Conservation (phyloP, 2,888 invertebrate species). For the Glyphotaelius pellucidus region DNA sequence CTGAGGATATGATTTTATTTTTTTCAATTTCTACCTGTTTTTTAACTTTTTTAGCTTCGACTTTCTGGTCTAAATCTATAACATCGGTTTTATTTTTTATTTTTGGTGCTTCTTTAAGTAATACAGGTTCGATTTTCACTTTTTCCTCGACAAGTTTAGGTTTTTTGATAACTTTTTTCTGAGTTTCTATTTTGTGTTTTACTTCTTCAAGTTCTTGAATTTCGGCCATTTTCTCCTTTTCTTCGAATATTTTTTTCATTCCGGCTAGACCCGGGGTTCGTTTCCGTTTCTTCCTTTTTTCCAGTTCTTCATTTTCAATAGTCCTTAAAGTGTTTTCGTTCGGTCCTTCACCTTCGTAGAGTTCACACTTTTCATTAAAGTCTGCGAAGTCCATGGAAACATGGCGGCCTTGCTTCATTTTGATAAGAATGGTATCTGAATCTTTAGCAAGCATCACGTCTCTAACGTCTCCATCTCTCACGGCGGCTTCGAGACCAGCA, state of each 20-base stretch:
- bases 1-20: constrained; percentile 73
- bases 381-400: constrained; percentile 85
- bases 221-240: constrained; percentile 84
- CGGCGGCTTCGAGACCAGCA: constrained; percentile 85
- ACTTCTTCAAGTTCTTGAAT: constrained; percentile 79
- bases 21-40: constrained; percentile 68
- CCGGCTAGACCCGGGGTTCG: constrained; percentile 81
- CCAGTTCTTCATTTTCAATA: constrained; percentile 78
- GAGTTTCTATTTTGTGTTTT: constrained; percentile 71
- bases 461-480: constrained; percentile 86
- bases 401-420: constrained; percentile 85
- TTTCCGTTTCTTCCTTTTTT: constrained; percentile 79
- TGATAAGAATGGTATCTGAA: constrained; percentile 84
- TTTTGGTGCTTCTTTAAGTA: constrained; percentile 68
- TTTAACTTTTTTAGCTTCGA: constrained; percentile 67
- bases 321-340: constrained; percentile 80
- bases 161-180: constrained; percentile 69
- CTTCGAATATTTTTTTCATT: constrained; percentile 86
- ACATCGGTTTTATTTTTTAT: constrained; percentile 45
- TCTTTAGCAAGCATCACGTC: constrained; percentile 88
- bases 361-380: constrained; percentile 77
- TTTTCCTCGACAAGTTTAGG: constrained; percentile 67
- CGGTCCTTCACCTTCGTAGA: constrained; percentile 85
- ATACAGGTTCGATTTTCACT: constrained; percentile 36
- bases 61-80: constrained; percentile 37